These are phyloP conservation scores for Eucidaris tribuloides DNA, from an alignment of 35 echinoderm and acorn worm genomes.

Conservation along the genomic window DNA sequence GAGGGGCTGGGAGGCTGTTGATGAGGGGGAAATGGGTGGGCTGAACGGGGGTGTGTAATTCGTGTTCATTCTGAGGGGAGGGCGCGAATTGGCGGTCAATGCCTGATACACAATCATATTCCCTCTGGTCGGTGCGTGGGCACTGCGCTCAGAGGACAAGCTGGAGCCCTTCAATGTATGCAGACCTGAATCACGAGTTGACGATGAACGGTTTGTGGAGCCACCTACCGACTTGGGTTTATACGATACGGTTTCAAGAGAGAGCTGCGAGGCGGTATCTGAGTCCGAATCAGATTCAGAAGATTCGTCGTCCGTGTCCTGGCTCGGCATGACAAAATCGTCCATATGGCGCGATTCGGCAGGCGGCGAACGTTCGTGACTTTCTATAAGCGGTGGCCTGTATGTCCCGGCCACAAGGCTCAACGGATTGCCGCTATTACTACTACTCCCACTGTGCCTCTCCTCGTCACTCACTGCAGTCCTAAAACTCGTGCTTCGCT, in stretches of 20 bases:
- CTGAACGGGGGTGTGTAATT: not conserved
- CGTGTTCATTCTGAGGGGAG: not conserved
- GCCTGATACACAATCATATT: constrained; percentile 8
- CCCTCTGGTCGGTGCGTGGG: not conserved
- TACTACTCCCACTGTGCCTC: not conserved
- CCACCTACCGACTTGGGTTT: constrained; percentile 8
- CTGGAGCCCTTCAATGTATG: constrained; percentile 17
- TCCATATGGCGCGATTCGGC: not conserved
- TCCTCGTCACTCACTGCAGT: constrained; percentile 36
- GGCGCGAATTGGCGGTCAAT: not conserved
- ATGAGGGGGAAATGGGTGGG: not conserved
- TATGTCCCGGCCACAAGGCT: constrained; percentile 47
- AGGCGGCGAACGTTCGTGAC: constrained; percentile 8
- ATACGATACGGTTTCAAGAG: not conserved
- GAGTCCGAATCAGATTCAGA: constrained; percentile 8
- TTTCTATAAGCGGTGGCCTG: constrained; percentile 25
- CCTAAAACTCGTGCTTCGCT: constrained; percentile 38
- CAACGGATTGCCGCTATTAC: not conserved
- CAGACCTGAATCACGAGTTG: constrained; percentile 7
- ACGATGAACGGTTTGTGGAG: not conserved
- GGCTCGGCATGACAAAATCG: constrained; percentile 10
- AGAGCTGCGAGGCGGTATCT: not conserved
- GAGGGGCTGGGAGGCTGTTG: not conserved
- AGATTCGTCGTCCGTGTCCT: constrained; percentile 26
- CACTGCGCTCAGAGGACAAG: not conserved